Percentiles rank a stretch among this genome's conserved stretches.
Evolutionary conservation across 2,888 invertebrate species (phyloP).

Genomic region (Xestobium rufovillosum): DNA sequence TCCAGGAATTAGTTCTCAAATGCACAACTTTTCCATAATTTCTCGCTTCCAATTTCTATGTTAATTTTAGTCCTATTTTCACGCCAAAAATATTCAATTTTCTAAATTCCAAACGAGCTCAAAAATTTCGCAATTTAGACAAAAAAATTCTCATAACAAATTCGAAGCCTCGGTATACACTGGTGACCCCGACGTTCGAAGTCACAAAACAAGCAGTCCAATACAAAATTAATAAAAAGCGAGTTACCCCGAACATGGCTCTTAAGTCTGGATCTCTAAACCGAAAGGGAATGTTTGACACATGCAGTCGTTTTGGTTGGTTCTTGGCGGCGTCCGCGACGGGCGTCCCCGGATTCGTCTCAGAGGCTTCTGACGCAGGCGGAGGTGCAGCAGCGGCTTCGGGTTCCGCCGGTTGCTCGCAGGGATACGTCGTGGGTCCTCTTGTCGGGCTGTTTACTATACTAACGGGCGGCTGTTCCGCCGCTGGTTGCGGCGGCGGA

Average conservation of each 20-base stretch:
- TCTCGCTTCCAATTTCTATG: too few species aligned
- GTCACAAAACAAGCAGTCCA: too few species aligned
- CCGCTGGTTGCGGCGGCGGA: conserved; percentile 42
- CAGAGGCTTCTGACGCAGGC: conserved; percentile 29
- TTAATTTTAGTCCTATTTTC: too few species aligned
- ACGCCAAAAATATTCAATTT: too few species aligned
- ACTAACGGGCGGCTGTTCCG: conserved; percentile 38
- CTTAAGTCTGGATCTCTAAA: conserved; percentile 98
- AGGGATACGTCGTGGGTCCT: conserved; percentile 33
- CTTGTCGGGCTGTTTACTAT: conserved; percentile 38
- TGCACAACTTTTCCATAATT: too few species aligned
- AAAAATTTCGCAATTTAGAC: too few species aligned
- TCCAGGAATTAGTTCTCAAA: too few species aligned
- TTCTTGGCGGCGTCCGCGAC: conserved; percentile 55
- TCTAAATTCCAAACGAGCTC: too few species aligned
- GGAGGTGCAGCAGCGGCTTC: conserved; percentile 27
- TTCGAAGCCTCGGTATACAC: too few species aligned
- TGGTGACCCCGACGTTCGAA: too few species aligned
- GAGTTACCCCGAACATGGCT: conserved; percentile 96
- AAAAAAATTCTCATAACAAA: too few species aligned
- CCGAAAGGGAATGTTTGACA: conserved; percentile 99
- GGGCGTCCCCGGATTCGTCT: conserved; percentile 35
- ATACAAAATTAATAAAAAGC: conserved; percentile 27
- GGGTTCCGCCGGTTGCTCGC: conserved; percentile 14
- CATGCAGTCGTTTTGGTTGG: conserved; percentile 93